Evolutionary conservation across 2,797 vertebrate genomes (phyloP), one percentile per base, ranked within the genome.

Genomic region (Chaetophractus vellerosus): DNA sequence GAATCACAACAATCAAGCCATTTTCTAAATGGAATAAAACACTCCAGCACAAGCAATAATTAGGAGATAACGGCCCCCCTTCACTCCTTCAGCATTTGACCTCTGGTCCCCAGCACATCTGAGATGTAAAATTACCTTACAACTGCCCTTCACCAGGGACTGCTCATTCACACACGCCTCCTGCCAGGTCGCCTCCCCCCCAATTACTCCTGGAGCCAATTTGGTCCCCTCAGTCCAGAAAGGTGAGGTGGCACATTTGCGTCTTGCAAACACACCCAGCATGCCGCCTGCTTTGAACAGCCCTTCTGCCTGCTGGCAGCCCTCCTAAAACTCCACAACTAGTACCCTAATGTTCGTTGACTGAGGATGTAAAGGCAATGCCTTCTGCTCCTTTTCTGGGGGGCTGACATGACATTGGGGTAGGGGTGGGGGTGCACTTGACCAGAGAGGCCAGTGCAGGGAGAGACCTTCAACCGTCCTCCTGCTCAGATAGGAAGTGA

Each of bases 21-120:
- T 98, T 97, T 98, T 97, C 95, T 97, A 96, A 97, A 88, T 68
- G 95, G 93, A 97, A 96, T 94, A 92, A 95, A 95, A 96, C 95
- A 96, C 97, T 97, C 91, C 93, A 90, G 86, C 28, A 61, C 78
- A 80, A 95, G 92, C 95, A 93, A 82, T 96, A 92, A 97, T 94
- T 96, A 96, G 96, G 64, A 94, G 89, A 85, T 94, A 96, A 94
- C 96, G 72, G 95, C 68, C 9, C 83, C 38, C 93, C 95, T 38
- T 94, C 93, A 92, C 96, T 97, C 91, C 91, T 84, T 95, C 92
- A 7, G 1, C 66, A 55, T n/a, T 88, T 24, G 57, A 95, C 95
- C 93, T 96, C 97, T 97, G 96, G 92, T 88, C 91, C 88, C 84
- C 69, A 59, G 94, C 88, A 82, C 92, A 95, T 80, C 92, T 95